Evolutionary conservation across 1,140 invertebrate genomes (phyloP), one percentile per base, ranked within the genome.

Genomic region (Habropoda laboriosa): DNA sequence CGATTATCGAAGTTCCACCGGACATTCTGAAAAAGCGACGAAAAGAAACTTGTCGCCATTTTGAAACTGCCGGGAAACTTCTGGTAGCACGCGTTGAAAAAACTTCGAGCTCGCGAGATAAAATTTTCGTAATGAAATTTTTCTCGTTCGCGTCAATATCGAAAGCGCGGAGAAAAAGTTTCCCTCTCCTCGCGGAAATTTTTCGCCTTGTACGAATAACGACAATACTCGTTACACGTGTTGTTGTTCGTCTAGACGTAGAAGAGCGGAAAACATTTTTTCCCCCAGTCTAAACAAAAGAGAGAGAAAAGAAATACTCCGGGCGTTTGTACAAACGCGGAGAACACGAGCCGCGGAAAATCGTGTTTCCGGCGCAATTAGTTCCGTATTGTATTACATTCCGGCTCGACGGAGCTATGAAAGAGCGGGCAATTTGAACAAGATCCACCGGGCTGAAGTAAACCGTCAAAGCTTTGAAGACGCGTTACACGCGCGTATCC

Each of bases 351-450:
- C 10, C 21, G 16, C n/a, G 61, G 24, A 24, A 72, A 72, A 72
- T 72, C 40, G 27, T 18, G 57, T 72, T 60, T n/a, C 70, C 70
- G 64, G 40, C 55, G 38, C 70, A 72, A 72, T 72, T 72, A 72
- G 70, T 47, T 72, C 40, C 21, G 53, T 72, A 60, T 72, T 72
- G 53, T 72, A 47, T 60, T 45, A 42, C 53, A 24, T 42, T 60
- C 70, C 40, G 30, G 40, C 27, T 30, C 7, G 40, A 13, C 30
- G 42, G 12, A 40, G 42, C n/a, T 18, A 51, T 24, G 58, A 38
- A 64, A 64, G 16, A n/a, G 45, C 42, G 58, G 61, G 58, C 12
- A 74, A 74, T 74, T 74, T 45, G 42, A 64, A 49, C 35, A 74
- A 57, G 42, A 64, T 30, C 13, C 55, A 45, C 42, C 16, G 42